A percentile compares a stretch with the other conserved stretches of the same genome.
These are phyloP conservation scores for Mastigias papua DNA, from an alignment of 30 jellyfish, hydroid and myxozoan genomes.

Conservation along the genomic window DNA sequence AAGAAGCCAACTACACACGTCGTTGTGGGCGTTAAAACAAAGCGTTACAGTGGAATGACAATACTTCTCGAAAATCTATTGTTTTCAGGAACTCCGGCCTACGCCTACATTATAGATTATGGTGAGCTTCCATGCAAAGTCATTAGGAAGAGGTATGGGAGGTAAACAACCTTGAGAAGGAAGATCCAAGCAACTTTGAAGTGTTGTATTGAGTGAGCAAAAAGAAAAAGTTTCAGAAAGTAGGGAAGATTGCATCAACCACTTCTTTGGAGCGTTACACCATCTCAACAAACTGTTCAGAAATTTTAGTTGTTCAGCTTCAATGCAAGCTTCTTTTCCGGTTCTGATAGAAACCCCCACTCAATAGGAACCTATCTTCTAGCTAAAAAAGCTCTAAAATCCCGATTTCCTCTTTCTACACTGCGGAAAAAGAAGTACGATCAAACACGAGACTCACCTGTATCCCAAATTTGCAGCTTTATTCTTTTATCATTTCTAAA, in stretches of 20 bases:
- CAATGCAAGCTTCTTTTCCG: background rate
- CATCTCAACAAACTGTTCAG: background rate
- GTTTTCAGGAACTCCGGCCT: background rate
- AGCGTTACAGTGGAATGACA: background rate
- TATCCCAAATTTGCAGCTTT: constrained; percentile 98
- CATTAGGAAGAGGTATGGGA: no score
- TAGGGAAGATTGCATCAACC: constrained; percentile 10
- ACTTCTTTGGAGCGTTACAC: background rate
- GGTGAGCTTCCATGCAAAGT: background rate
- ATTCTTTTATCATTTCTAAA: constrained; percentile 94
- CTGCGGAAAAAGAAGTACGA: background rate
- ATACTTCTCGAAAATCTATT: background rate
- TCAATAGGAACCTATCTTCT: background rate
- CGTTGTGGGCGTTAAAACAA: constrained; percentile 14
- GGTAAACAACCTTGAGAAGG: no score
- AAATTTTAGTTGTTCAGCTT: background rate
- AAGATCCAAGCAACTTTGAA: no score
- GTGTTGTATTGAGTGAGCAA: background rate
- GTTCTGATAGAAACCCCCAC: background rate
- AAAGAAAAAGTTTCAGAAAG: constrained; percentile 53
- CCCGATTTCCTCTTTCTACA: background rate
- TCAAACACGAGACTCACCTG: constrained; percentile 78
- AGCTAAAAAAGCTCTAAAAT: background rate
- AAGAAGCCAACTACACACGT: background rate
- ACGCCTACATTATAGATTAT: background rate